Base-by-base conservation (phyloP, 2,113 vertebrate species). In the Psettodes erumei region DNA sequence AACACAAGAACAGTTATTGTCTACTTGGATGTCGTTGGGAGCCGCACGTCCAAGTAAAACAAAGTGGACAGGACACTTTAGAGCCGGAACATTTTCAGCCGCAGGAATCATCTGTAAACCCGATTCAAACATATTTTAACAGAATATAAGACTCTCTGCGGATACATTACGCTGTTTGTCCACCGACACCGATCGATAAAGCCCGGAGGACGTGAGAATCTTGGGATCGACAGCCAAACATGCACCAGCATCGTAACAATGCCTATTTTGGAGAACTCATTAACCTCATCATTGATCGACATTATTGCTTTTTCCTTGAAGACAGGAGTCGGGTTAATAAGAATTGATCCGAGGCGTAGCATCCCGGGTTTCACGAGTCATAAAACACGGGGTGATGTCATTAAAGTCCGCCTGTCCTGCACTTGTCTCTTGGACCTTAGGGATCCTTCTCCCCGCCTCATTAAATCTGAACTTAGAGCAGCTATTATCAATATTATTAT, bases 41-140 rank as follows among this genome's bases (percentile, higher is more conserved):
- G 63, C 12, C 2, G 47, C 50, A 35, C 5, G 35, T 83, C 64
- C 64, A 79, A 77, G 48, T 50, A 37, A 75, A 82, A 64, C 53
- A 75, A 42, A 0, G 1, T 1, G 8, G 3, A 12, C 8, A 67
- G 23, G 38, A 12, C 13, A n/a, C 2, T 48, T 59, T 0, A 21
- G 5, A 4, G 28, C 53, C 25, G 7, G 42, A 47, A 42, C 18
- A 30, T 47, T 59, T 76, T 63, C 42, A 40, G 37, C 33, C 56
- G 30, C 21, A 21, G 30, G 27, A 66, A 62, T 62, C 9, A 23
- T 70, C 18, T 12, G 23, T 47, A 6, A 73, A 37, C 4, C 5
- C 8, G 2, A 19, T 28, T 37, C 21, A 68, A 51, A 8, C 13
- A 11, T 54, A 37, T 54, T 79, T n/a, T 35, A 35, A 56, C 35